phyloP scores from a whole-genome alignment of 2,797 vertebrate species.

The Denticeps clupeoides region DNA sequence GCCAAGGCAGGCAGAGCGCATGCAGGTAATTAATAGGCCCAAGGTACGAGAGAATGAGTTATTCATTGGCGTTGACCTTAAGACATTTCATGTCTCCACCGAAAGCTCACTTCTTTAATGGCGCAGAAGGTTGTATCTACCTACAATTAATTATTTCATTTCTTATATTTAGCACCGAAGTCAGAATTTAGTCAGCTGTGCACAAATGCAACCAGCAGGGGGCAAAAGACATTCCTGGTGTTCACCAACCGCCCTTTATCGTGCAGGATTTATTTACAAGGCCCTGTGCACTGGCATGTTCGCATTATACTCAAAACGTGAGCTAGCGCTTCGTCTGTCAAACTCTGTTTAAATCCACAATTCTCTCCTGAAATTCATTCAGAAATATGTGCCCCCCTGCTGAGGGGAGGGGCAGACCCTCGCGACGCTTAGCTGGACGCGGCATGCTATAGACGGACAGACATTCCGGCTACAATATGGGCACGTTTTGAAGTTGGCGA shows the following conservation, averaged over 20 bases:
- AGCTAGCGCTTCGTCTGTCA: too few relatives aligned
- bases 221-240: too few relatives aligned
- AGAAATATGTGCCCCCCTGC: constrained; percentile 37
- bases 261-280: too few relatives aligned
- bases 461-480: constrained; percentile 36
- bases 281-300: too few relatives aligned
- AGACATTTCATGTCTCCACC: constrained; percentile 39
- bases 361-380: constrained; percentile 43
- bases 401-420: constrained; percentile 26
- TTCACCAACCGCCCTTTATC: too few relatives aligned
- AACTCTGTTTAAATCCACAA: constrained; percentile 11
- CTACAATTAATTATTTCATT: neutral
- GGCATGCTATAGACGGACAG: constrained; percentile 16
- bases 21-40: constrained; percentile 60
- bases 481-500: constrained; percentile 46
- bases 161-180: too few relatives aligned
- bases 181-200: too few relatives aligned
- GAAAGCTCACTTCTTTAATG: constrained; percentile 28
- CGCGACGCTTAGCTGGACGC: constrained; percentile 24
- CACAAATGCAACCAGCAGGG: constrained; percentile 20
- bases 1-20: constrained; percentile 40
- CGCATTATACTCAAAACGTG: too few relatives aligned
- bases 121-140: constrained; percentile 22
- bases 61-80: constrained; percentile 49
- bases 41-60: constrained; percentile 47